These are phyloP conservation scores for Empidonax alnorum DNA, from an alignment of 2,113 vertebrate species.

Conservation along the genomic window DNA sequence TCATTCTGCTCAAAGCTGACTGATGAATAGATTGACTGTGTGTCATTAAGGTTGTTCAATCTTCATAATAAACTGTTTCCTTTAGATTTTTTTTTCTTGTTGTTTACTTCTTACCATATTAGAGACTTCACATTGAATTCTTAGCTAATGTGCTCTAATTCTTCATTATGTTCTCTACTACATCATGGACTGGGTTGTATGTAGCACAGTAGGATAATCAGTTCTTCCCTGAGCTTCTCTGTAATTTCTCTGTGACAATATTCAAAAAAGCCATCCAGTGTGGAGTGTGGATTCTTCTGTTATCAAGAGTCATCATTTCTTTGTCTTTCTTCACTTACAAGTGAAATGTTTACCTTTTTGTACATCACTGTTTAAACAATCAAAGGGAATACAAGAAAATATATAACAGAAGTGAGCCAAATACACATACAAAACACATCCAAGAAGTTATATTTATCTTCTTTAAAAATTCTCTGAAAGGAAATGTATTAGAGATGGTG, in stretches of 20 bases:
- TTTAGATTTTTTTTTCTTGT: not conserved
- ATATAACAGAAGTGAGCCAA: not conserved
- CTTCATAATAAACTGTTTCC: not conserved
- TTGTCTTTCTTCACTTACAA: not conserved
- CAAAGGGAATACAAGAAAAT: not conserved
- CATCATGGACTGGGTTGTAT: not conserved
- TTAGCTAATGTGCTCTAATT: not conserved
- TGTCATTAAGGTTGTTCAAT: not conserved
- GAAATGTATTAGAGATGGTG: not conserved
- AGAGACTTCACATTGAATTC: not conserved
- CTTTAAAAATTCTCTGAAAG: not conserved
- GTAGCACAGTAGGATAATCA: not conserved
- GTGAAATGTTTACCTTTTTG: not conserved
- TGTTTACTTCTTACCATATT: not conserved
- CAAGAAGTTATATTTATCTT: not conserved
- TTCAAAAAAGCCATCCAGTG: not conserved
- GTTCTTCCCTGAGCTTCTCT: not conserved
- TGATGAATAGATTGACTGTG: not conserved
- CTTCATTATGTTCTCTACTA: not conserved
- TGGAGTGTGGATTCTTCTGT: not conserved
- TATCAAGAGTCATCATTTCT: not conserved
- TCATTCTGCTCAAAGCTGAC: not conserved
- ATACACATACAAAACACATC: not conserved
- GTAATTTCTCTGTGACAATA: not conserved
- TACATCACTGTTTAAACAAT: not conserved